Evolutionary conservation across 2,888 invertebrate species (phyloP), one percentile per base, ranked within the genome.

Genomic region (Rhorus exstirpatorius): DNA sequence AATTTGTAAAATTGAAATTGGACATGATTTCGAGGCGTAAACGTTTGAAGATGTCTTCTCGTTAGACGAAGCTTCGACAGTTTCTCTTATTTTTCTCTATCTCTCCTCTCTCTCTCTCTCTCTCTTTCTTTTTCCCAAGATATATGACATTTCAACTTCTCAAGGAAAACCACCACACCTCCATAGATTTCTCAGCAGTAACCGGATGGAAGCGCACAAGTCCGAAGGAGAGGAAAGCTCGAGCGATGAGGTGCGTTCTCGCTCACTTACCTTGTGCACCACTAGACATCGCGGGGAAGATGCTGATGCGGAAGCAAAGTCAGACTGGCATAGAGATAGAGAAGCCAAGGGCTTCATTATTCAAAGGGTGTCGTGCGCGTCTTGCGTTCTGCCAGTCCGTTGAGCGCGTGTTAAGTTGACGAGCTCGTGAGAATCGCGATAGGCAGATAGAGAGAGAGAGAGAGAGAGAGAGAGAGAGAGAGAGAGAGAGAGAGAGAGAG

Each of bases 301-400:
- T 71, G 78, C 71, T 79, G 72, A 83, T 72, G 70, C 72, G 70
- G 65, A 76, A 77, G 79, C 24, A 31, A 87, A 89, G 86, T 86
- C 89, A 89, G 89, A 90, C 87, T 89, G 86, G 87, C 87, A 87
- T 87, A 86, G 88, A 86, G 88, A 87, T 17, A 79, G 60, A 86
- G 85, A 87, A 85, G 82, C 79, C 77, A 86, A 88, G 89, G 86
- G 89, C 90, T 92, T 92, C 91, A 92, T 92, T 92, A 92, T 91
- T 92, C 92, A 92, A 89, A 91, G 91, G 90, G 89, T 91, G 91
- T 91, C 89, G 88, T 46, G 88, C 90, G 88, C 90, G 87, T 90
- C 90, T 91, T 88, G 88, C 87, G 87, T 89, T 91, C 88, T 90
- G 88, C 89, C 89, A 89, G 89, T 89, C 88, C 85, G 88, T 85